These are phyloP conservation scores for Syrista parreyssii DNA, from an alignment of 2,888 invertebrate genomes.

Conservation along the genomic window DNA sequence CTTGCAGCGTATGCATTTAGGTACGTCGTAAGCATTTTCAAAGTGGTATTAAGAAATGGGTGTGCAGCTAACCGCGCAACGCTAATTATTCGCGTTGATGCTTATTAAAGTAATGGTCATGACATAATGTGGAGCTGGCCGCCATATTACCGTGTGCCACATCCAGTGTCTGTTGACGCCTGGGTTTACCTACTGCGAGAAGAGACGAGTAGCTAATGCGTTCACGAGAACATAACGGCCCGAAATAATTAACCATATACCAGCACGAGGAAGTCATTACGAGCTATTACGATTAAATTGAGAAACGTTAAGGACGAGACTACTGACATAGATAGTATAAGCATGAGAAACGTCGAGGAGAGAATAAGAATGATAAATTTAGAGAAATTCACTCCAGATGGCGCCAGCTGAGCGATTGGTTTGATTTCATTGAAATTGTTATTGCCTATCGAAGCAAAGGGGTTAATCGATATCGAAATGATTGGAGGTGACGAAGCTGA, in stretches of 20 bases:
- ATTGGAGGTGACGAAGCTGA: not conserved
- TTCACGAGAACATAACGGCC: constrained; percentile 44
- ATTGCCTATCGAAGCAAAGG: not conserved
- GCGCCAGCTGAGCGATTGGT: not conserved
- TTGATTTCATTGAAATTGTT: not conserved
- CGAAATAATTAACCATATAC: constrained; percentile 44
- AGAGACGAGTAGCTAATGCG: not conserved
- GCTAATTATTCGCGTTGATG: constrained; percentile 42
- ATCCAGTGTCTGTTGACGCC: constrained; percentile 23
- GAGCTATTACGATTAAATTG: constrained; percentile 43
- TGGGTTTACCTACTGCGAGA: not conserved
- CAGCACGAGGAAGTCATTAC: constrained; percentile 40
- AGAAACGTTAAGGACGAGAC: constrained; percentile 2
- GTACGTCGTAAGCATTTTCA: not conserved
- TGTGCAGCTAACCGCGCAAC: constrained; percentile 8
- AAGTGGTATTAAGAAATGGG: not conserved
- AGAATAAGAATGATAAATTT: no score
- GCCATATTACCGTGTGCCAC: constrained; percentile 26
- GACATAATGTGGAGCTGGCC: constrained; percentile 27
- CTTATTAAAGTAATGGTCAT: constrained; percentile 45
- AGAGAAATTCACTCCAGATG: not conserved
- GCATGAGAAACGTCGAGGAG: no score
- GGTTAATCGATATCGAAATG: not conserved
- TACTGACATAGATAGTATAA: constrained; percentile 13
- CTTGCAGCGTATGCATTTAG: not conserved